Percentiles rank a stretch among this genome's conserved stretches.
Conservation (phyloP, 1,140 invertebrate species). For the Hesperophylax magnus region DNA sequence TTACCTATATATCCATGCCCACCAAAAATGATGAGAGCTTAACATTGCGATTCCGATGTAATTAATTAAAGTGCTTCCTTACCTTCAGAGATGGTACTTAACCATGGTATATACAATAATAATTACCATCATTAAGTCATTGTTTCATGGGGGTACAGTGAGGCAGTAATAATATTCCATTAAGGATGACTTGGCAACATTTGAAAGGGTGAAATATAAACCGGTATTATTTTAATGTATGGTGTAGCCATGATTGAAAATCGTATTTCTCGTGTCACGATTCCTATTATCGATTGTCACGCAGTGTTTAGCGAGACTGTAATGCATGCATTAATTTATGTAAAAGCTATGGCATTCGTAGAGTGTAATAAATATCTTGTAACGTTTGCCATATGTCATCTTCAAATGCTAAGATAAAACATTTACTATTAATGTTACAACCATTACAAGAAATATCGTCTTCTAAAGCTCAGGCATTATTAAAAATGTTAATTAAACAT, state of each 20-base stretch:
- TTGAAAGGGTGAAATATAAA: slow-evolving; percentile 32
- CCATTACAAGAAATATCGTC: too few relatives aligned
- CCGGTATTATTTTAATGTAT: slow-evolving; percentile 17
- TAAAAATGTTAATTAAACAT: too few relatives aligned
- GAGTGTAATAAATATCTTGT: too few relatives aligned
- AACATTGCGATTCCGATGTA: neutral
- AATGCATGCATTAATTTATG: neutral
- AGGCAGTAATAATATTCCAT: slow-evolving; percentile 29
- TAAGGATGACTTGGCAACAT: slow-evolving; percentile 18
- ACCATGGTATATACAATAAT: slow-evolving; percentile 22
- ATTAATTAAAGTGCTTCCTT: slow-evolving; percentile 36
- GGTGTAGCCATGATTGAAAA: slow-evolving; percentile 23
- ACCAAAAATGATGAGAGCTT: neutral
- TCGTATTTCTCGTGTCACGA: neutral
- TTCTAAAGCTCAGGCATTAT: too few relatives aligned
- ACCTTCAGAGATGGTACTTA: slow-evolving; percentile 33
- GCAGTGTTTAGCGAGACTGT: neutral
- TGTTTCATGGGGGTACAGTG: slow-evolving; percentile 34
- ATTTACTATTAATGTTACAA: too few relatives aligned
- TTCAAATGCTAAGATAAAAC: too few relatives aligned
- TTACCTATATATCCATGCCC: too few relatives aligned
- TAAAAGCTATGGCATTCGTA: neutral
- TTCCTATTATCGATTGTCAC: neutral
- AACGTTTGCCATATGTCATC: too few relatives aligned
- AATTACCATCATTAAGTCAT: slow-evolving; percentile 53